These are phyloP conservation scores for Poecilia velifera DNA, from an alignment of 2,797 vertebrate species.

Conservation along the genomic window DNA sequence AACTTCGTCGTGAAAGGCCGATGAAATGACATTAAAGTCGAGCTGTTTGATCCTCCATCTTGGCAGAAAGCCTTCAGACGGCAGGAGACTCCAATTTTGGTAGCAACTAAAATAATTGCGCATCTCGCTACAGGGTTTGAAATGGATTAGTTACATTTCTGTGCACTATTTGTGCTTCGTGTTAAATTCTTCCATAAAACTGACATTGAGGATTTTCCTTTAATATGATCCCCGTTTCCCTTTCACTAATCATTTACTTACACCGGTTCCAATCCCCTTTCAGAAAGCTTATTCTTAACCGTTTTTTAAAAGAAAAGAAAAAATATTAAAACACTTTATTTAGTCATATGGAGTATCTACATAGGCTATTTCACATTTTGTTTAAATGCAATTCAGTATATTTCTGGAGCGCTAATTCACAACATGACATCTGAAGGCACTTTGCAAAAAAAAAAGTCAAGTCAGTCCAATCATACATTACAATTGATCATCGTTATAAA, in stretches of 20 bases:
- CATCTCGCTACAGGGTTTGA: slow-evolving; percentile 5
- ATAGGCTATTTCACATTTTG: background rate
- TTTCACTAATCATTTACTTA: background rate
- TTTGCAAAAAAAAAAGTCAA: too few relatives aligned
- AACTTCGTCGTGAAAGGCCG: slow-evolving; percentile 81
- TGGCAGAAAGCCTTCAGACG: slow-evolving; percentile 83
- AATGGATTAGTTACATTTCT: slow-evolving; percentile 10
- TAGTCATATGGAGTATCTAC: background rate
- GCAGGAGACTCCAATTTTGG: slow-evolving; percentile 79
- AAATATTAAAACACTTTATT: background rate
- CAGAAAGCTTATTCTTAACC: background rate
- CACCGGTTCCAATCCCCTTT: background rate
- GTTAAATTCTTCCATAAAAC: background rate
- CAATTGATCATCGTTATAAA: background rate
- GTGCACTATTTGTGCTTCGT: background rate
- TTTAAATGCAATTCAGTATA: background rate
- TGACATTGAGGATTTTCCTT: background rate
- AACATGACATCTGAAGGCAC: too few relatives aligned
- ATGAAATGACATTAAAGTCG: slow-evolving; percentile 73
- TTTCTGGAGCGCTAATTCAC: too few relatives aligned
- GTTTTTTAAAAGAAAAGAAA: background rate
- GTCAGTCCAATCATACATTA: too few relatives aligned
- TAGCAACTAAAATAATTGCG: slow-evolving; percentile 73
- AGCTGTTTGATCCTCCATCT: slow-evolving; percentile 1
- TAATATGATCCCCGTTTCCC: background rate